Conservation (phyloP, 2,888 invertebrate genomes). For the Melolontha melolontha region DNA sequence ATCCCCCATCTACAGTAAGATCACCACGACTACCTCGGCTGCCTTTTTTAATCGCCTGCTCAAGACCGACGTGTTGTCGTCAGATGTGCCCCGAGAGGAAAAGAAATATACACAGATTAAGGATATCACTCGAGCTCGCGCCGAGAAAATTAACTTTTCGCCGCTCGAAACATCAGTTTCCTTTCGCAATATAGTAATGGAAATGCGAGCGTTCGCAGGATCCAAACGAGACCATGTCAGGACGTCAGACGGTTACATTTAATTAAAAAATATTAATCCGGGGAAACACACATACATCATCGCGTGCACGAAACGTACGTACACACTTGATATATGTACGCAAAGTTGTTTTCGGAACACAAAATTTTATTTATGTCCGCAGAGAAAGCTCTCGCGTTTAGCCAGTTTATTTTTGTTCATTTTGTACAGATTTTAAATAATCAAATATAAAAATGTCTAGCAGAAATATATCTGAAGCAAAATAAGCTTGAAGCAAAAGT, state of each 20-base stretch:
- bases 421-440: too few relatives aligned
- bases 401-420: background rate
- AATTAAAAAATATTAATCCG: constrained; percentile 33
- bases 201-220: background rate
- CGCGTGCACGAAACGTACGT: background rate
- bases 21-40: too few relatives aligned
- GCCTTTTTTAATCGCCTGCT: too few relatives aligned
- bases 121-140: constrained; percentile 2
- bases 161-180: background rate
- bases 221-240: background rate
- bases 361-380: too few relatives aligned
- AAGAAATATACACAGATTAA: constrained; percentile 26
- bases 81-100: background rate
- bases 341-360: background rate
- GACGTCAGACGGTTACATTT: constrained; percentile 16
- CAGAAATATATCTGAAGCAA: too few relatives aligned
- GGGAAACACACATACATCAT: constrained; percentile 27
- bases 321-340: constrained; percentile 8
- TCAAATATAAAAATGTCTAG: too few relatives aligned
- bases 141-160: constrained; percentile 29
- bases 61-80: constrained; percentile 3
- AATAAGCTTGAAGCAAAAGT: too few relatives aligned
- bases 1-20: too few relatives aligned
- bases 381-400: too few relatives aligned
- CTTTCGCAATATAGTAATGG: constrained; percentile 4